phyloP scores from a whole-genome alignment of 2,113 vertebrate species.

The Ochotona princeps region DNA sequence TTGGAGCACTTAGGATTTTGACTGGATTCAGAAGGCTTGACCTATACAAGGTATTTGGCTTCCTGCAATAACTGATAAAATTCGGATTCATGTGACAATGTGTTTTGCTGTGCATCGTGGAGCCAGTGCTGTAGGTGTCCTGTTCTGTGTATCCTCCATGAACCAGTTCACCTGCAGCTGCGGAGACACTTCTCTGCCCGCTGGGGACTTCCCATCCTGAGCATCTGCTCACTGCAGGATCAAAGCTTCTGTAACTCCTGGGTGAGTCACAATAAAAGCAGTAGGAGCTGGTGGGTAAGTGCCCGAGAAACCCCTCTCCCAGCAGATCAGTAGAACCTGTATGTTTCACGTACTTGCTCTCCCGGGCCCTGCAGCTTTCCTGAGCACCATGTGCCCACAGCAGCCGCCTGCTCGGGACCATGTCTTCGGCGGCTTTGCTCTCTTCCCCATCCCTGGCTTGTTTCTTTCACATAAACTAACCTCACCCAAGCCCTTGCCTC shows the following conservation, averaged over 20 bases:
- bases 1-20: background rate
- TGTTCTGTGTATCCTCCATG: background rate
- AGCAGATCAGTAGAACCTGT: background rate
- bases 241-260: background rate
- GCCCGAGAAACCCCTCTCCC: background rate
- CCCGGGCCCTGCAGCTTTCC: background rate
- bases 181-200: background rate
- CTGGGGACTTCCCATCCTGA: background rate
- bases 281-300: background rate
- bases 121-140: background rate
- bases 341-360: background rate
- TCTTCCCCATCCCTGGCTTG: too few relatives aligned
- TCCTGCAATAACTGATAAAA: constrained; percentile 20
- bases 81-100: background rate
- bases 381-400: background rate
- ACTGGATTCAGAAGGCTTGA: background rate
- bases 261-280: background rate
- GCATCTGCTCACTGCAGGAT: background rate
- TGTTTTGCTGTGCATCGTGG: background rate
- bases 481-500: background rate
- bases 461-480: background rate
- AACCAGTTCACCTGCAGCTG: background rate
- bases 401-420: background rate
- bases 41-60: background rate
- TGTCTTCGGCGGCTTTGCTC: too few relatives aligned